Conservation (phyloP, 1,140 invertebrate genomes). For the Drosophila sp. region DNA sequence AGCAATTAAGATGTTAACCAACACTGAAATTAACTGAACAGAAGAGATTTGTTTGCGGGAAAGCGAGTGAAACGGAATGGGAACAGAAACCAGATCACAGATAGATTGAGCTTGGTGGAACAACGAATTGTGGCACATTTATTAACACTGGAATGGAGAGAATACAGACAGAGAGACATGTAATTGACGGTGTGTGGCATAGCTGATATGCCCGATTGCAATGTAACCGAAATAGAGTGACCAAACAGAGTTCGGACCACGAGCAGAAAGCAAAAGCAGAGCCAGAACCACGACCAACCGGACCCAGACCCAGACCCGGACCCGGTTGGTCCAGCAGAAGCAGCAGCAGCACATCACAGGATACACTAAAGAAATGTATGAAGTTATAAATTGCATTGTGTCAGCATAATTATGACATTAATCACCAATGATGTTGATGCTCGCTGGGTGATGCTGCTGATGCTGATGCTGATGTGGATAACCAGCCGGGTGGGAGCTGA, state of each 20-base stretch:
- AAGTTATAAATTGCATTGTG: constrained; percentile 41
- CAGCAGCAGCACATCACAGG: constrained; percentile 5
- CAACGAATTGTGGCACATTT: no score
- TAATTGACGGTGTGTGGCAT: neutral
- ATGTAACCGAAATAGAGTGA: neutral
- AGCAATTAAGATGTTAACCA: no score
- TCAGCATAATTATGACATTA: constrained; percentile 41
- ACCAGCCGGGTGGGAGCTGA: constrained; percentile 4
- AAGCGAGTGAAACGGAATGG: no score
- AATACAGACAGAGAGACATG: no score
- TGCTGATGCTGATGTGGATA: constrained; percentile 21
- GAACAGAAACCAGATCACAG: no score
- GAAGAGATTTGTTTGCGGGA: no score
- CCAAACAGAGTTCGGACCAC: neutral
- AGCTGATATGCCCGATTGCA: constrained; percentile 3
- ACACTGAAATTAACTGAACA: no score
- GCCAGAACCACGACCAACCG: neutral
- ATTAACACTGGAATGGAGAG: no score
- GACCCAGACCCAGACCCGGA: neutral
- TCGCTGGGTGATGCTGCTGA: constrained; percentile 18
- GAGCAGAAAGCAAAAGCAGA: neutral
- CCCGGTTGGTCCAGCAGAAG: neutral
- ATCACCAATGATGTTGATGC: constrained; percentile 33
- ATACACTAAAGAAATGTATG: constrained; percentile 31
- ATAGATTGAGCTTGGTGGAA: no score